phyloP scores from a whole-genome alignment of 2,888 invertebrate genomes.

The Eristalinus aeneus region DNA sequence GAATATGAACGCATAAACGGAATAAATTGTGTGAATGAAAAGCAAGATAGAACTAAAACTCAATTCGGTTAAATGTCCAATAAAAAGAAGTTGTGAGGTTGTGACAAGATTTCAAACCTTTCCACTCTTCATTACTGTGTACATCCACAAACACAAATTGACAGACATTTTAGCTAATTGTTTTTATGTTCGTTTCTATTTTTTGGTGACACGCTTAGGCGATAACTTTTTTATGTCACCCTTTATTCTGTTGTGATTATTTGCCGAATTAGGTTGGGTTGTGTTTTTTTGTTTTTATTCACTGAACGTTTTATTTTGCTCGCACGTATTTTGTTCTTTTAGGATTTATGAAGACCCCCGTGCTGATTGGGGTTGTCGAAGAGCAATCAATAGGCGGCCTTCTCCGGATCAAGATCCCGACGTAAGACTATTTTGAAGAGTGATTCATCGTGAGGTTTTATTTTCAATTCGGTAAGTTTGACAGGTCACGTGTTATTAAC shows the following conservation, averaged over 20 bases:
- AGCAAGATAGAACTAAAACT: background rate
- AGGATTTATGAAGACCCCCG: too few species aligned
- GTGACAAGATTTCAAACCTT: background rate
- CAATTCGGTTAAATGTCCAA: background rate
- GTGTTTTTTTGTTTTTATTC: too few species aligned
- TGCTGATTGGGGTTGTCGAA: too few species aligned
- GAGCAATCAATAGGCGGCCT: too few species aligned
- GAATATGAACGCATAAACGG: background rate
- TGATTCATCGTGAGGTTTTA: too few species aligned
- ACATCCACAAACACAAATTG: background rate
- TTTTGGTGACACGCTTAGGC: background rate
- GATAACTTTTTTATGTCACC: background rate
- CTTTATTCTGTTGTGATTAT: background rate
- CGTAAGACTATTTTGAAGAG: too few species aligned
- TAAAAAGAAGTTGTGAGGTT: background rate
- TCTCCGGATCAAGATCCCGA: too few species aligned
- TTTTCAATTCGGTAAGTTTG: too few species aligned
- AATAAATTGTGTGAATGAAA: background rate
- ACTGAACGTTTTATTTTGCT: too few species aligned
- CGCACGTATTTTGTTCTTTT: too few species aligned
- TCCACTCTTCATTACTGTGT: background rate
- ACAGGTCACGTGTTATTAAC: too few species aligned
- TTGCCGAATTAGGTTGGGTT: background rate
- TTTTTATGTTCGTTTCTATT: background rate
- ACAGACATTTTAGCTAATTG: background rate